Evolutionary conservation across 2,113 vertebrate species (phyloP), one percentile per base, ranked within the genome.

Genomic region (Calidris pugnax): DNA sequence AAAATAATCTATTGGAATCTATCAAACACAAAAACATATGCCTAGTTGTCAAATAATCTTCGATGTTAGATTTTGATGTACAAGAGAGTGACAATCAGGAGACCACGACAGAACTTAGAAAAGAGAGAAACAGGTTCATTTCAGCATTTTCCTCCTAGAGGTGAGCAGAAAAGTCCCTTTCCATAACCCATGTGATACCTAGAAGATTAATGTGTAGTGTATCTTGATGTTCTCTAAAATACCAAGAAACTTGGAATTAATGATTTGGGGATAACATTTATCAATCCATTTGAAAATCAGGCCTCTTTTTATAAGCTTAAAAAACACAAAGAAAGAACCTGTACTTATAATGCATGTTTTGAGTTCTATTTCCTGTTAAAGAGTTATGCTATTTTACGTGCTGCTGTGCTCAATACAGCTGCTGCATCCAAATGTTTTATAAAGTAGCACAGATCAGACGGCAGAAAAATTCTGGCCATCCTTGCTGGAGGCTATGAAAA

Each of bases 311-410:
- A 55, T 18, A n/a, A 83, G 15, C 45, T 69, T 83, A 83, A 83
- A 82, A 68, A 78, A 9, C 45, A 41, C 13, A 56, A 64, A 83
- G 10, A 27, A 55, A 27, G 18, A 73, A 10, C 18, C 7, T 43
- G 16, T 4, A 5, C 50, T 82, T 59, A 59, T 21, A 57, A n/a
- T 55, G 5, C 17, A 16, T 18, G 5, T 22, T 85, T 80, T 67
- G 11, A 51, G 35, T 35, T 45, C 22, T 60, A 20, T 41, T 43
- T 35, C 5, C 4, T 67, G 21, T 57, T 32, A 55, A 53, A 68
- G 16, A 84, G 6, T 22, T 53, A 47, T 0, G 0, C 22, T 37
- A 16, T 32, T 4, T 87, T 59, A 37, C 1, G 1, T 55, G 50
- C 19, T 45, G 50, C 55, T 82, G 0, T 47, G 19, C 17, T 24